A percentile compares a stretch with the other conserved stretches of the same genome.
Evolutionary conservation across 53 echinoderm and acorn worm species (phyloP).

Genomic region (Echinarachnius parma): DNA sequence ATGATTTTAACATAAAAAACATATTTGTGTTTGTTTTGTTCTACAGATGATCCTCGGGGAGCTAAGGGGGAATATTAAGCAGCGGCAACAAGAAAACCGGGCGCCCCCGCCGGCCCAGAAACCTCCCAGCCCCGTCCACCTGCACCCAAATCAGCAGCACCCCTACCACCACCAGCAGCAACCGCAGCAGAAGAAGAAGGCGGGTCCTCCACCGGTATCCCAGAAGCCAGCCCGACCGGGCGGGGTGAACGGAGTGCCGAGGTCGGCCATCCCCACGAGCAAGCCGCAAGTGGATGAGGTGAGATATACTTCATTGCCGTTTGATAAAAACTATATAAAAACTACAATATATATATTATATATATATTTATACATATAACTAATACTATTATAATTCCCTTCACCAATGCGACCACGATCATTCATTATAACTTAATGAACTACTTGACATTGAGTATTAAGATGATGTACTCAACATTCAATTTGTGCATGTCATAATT

Average conservation of each 20-base stretch:
- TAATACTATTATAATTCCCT: too few relatives aligned
- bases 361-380: too few relatives aligned
- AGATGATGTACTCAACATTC: too few relatives aligned
- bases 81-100: slow-evolving; percentile 50
- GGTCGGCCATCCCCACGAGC: slow-evolving; percentile 61
- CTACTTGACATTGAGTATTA: too few relatives aligned
- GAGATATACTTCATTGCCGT: background rate
- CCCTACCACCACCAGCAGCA: slow-evolving; percentile 9
- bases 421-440: too few relatives aligned
- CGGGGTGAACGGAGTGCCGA: slow-evolving; percentile 30
- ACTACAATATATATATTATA: background rate
- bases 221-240: slow-evolving; percentile 34
- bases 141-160: too few relatives aligned
- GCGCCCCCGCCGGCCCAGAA: slow-evolving; percentile 35
- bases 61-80: slow-evolving; percentile 55
- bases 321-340: background rate
- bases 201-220: slow-evolving; percentile 5
- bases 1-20: background rate
- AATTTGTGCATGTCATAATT: too few relatives aligned
- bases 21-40: background rate
- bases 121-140: slow-evolving; percentile 4
- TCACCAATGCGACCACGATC: too few relatives aligned
- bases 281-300: slow-evolving; percentile 77
- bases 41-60: slow-evolving; percentile 70
- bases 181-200: background rate